Conservation (phyloP, 64 coral and sea anemone genomes). For the Montipora efflorescens region DNA sequence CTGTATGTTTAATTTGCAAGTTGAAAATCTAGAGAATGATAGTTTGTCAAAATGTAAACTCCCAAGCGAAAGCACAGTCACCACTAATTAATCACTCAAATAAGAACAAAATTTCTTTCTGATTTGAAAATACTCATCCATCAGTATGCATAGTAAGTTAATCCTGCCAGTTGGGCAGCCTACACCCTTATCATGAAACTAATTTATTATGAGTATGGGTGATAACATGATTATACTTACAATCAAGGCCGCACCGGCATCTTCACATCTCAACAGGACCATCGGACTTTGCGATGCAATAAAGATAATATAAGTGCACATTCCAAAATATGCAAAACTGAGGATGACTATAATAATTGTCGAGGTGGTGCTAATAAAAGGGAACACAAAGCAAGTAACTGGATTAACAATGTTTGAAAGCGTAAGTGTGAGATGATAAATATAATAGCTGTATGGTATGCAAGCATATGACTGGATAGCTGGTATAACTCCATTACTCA, state of each 20-base stretch:
- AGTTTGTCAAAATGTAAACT: too few species aligned
- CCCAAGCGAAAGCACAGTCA: too few species aligned
- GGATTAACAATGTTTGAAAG: conserved; percentile 97
- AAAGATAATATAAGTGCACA: conserved; percentile 86
- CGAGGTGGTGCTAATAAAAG: conserved; percentile 72
- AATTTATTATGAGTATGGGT: not conserved
- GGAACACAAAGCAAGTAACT: conserved; percentile 84
- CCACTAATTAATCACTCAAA: too few species aligned
- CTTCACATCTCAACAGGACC: conserved; percentile 73
- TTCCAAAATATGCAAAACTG: conserved; percentile 71
- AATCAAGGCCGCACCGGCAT: conserved; percentile 87
- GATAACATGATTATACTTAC: conserved; percentile 72
- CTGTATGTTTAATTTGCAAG: too few species aligned
- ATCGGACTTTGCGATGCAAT: conserved; percentile 84
- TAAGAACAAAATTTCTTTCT: too few species aligned
- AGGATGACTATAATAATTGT: conserved; percentile 48
- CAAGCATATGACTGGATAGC: conserved; percentile 95
- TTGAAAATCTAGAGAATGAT: too few species aligned
- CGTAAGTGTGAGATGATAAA: conserved; percentile 89
- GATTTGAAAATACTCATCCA: too few species aligned
- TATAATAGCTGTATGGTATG: conserved; percentile 96
- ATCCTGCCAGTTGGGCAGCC: too few species aligned
- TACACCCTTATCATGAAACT: too few species aligned
- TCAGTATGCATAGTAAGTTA: too few species aligned
- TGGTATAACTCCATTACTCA: conserved; percentile 96